These are phyloP conservation scores for Rhinoraja longicauda DNA, from an alignment of 2,797 vertebrate genomes.

Conservation along the genomic window DNA sequence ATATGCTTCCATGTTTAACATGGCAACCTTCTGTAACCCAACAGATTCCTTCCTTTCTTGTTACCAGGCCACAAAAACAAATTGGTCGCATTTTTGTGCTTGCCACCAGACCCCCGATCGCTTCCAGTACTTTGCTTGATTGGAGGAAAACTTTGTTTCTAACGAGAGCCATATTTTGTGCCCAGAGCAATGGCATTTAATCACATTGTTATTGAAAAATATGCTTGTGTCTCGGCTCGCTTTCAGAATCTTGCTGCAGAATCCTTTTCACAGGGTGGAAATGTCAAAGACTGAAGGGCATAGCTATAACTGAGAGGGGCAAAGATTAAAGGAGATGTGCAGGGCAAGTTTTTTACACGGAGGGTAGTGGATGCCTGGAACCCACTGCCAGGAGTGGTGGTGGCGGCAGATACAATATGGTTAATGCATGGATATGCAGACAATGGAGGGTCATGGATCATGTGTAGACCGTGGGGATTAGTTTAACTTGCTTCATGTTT, in stretches of 20 bases:
- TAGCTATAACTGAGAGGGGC: no score
- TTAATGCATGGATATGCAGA: no score
- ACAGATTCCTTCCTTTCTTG: not conserved
- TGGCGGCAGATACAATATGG: no score
- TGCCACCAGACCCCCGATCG: no score
- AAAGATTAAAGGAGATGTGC: no score
- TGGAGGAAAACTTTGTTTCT: not conserved
- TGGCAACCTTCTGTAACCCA: not conserved
- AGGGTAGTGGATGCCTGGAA: no score
- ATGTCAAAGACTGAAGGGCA: no score
- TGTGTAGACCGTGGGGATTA: no score
- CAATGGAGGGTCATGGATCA: no score
- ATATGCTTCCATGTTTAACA: not conserved
- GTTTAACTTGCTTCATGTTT: no score
- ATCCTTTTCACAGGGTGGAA: not conserved
- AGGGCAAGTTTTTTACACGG: no score
- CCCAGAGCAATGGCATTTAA: not conserved
- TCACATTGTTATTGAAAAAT: not conserved
- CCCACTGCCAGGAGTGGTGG: no score
- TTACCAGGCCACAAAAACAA: not conserved
- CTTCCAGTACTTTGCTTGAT: not conserved
- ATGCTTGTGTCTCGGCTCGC: not conserved
- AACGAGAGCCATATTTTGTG: not conserved
- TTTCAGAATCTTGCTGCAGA: not conserved
- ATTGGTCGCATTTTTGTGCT: not conserved